Evolutionary conservation across 2,113 vertebrate species (phyloP).

Genomic region (Coryphaenoides rupestris): DNA sequence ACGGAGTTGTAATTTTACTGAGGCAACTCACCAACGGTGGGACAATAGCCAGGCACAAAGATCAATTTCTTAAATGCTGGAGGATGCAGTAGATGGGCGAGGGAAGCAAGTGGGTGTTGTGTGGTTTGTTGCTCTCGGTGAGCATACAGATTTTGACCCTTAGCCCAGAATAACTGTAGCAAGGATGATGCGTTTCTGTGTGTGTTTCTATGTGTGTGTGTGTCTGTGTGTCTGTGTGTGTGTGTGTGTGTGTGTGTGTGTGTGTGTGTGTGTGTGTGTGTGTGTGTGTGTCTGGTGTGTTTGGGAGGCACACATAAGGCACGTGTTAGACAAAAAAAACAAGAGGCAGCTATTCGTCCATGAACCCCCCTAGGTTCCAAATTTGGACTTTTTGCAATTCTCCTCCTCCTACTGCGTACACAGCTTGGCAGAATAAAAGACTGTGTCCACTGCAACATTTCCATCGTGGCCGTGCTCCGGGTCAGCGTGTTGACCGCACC

Average conservation of each 20-base stretch:
- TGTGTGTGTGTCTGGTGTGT: background rate
- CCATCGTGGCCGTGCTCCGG: background rate
- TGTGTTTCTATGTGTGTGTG: slow-evolving; percentile 3
- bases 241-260: slow-evolving; percentile 6
- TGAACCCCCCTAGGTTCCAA: too few species aligned
- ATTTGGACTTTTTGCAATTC: too few species aligned
- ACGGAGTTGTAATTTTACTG: too few species aligned
- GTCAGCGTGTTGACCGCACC: slow-evolving; percentile 5
- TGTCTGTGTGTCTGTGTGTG: background rate
- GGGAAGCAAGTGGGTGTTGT: slow-evolving; percentile 18
- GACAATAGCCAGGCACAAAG: too few species aligned
- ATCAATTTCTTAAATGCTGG: background rate
- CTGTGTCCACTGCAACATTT: too few species aligned
- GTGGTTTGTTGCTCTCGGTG: slow-evolving; percentile 7
- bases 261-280: slow-evolving; percentile 4
- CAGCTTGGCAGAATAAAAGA: too few species aligned
- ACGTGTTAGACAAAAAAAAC: too few species aligned
- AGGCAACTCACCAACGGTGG: too few species aligned
- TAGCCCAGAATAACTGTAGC: background rate
- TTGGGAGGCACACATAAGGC: too few species aligned
- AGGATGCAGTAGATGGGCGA: background rate
- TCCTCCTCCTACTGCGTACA: too few species aligned
- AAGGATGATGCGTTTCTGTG: background rate
- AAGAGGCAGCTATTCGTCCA: too few species aligned
- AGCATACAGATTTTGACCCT: slow-evolving; percentile 21